Percentiles rank a stretch among this genome's conserved stretches.
Evolutionary conservation across 2,888 invertebrate species (phyloP).

Genomic region (Drosophila antonietae): DNA sequence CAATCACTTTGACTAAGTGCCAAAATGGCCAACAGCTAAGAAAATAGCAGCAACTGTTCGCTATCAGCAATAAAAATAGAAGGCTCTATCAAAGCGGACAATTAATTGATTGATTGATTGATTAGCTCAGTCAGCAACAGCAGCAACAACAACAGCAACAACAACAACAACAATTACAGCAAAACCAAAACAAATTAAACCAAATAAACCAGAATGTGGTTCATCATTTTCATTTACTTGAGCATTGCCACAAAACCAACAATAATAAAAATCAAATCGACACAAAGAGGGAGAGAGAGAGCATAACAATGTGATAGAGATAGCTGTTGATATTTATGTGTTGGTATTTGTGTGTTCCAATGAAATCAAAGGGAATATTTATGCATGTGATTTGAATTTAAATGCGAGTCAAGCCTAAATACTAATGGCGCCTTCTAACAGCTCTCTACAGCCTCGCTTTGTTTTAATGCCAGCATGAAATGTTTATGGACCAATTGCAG

Average conservation of each 20-base stretch:
- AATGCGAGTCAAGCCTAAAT: constrained; percentile 58
- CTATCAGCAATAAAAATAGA: constrained; percentile 74
- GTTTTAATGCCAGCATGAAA: constrained; percentile 41
- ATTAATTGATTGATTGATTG: constrained; percentile 79
- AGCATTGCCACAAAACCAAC: constrained; percentile 35
- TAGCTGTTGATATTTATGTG: neutral
- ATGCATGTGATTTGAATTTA: constrained; percentile 70
- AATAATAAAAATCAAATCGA: constrained; percentile 39
- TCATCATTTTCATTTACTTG: constrained; percentile 70
- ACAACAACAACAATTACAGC: constrained; percentile 5
- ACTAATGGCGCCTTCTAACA: constrained; percentile 6
- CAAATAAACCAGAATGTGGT: constrained; percentile 52
- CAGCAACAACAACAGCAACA: constrained; percentile 7
- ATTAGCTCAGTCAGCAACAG: constrained; percentile 51
- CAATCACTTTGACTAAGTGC: constrained; percentile 61
- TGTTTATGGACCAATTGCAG: constrained; percentile 30
- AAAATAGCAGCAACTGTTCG: constrained; percentile 49
- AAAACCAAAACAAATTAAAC: constrained; percentile 37
- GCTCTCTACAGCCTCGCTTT: constrained; percentile 1
- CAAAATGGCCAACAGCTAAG: constrained; percentile 55
- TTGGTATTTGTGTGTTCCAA: neutral
- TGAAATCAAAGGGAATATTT: constrained; percentile 58
- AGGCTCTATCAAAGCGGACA: constrained; percentile 42
- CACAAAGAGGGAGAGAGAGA: neutral
- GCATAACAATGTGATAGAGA: neutral